Evolutionary conservation across 2,113 vertebrate genomes (phyloP).

Genomic region (Rhinoptilus africanus): DNA sequence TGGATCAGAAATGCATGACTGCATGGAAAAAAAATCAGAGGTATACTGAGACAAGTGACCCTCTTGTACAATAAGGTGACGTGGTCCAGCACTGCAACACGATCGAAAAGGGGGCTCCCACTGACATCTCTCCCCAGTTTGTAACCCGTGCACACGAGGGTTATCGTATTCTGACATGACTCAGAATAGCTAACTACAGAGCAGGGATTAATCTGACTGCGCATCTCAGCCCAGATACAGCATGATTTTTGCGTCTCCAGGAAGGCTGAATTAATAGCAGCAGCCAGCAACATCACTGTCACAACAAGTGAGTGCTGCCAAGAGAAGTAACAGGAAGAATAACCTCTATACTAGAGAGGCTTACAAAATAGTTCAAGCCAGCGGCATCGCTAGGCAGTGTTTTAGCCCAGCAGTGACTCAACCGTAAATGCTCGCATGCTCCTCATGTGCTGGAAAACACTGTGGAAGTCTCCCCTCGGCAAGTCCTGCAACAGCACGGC

Average conservation of each 20-base stretch:
- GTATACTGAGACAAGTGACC: background rate
- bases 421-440: background rate
- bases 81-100: background rate
- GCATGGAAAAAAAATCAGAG: background rate
- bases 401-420: constrained; percentile 10
- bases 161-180: background rate
- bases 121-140: background rate
- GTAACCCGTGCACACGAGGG: background rate
- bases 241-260: background rate
- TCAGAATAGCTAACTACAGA: background rate
- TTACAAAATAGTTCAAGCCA: background rate
- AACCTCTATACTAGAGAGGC: background rate
- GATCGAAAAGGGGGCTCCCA: background rate
- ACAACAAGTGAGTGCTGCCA: background rate
- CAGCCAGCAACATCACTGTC: constrained; percentile 24
- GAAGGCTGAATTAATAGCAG: background rate
- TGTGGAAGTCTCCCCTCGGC: background rate
- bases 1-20: background rate
- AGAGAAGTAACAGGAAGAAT: background rate
- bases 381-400: background rate
- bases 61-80: background rate
- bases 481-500: background rate
- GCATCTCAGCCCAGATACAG: background rate
- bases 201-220: background rate
- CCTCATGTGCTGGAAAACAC: background rate